A percentile compares a stretch with the other conserved stretches of the same genome.
phyloP scores from a whole-genome alignment of 2,797 vertebrate genomes.

The Thaleichthys pacificus region DNA sequence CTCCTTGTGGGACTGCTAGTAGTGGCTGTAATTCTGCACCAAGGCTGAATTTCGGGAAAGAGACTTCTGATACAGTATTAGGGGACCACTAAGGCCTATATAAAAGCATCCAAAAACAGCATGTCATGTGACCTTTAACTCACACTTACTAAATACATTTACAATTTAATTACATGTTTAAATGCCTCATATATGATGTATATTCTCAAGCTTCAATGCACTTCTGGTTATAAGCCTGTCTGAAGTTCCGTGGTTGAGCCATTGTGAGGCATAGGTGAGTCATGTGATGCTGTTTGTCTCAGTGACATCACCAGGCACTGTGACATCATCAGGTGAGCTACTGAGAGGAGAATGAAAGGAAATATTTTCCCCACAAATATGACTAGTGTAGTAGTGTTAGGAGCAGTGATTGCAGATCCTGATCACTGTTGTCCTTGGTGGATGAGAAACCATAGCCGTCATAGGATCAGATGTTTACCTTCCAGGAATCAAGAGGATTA shows the following conservation, averaged over 20 bases:
- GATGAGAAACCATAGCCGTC: not conserved
- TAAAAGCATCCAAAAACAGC: too few species aligned
- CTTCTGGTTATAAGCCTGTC: not conserved
- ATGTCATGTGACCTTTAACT: too few species aligned
- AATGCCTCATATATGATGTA: not conserved
- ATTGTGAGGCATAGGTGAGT: slow-evolving; percentile 42
- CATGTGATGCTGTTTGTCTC: not conserved
- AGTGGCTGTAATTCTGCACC: too few species aligned
- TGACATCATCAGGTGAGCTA: slow-evolving; percentile 16
- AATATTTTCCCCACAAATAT: too few species aligned
- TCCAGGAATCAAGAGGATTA: slow-evolving; percentile 11
- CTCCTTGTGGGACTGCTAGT: too few species aligned
- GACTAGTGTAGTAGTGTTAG: too few species aligned
- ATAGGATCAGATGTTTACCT: not conserved
- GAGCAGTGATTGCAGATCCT: not conserved
- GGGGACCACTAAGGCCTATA: too few species aligned
- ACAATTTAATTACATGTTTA: not conserved
- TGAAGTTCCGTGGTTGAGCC: slow-evolving; percentile 21
- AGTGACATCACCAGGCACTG: slow-evolving; percentile 14
- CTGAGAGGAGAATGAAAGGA: slow-evolving; percentile 14
- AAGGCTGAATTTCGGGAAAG: too few species aligned
- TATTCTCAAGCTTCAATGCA: too few species aligned
- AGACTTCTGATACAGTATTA: too few species aligned
- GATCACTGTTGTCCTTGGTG: not conserved
- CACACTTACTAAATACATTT: too few species aligned